phyloP scores from a whole-genome alignment of 30 jellyfish, hydroid and myxozoan genomes.

The Catostylus mosaicus region DNA sequence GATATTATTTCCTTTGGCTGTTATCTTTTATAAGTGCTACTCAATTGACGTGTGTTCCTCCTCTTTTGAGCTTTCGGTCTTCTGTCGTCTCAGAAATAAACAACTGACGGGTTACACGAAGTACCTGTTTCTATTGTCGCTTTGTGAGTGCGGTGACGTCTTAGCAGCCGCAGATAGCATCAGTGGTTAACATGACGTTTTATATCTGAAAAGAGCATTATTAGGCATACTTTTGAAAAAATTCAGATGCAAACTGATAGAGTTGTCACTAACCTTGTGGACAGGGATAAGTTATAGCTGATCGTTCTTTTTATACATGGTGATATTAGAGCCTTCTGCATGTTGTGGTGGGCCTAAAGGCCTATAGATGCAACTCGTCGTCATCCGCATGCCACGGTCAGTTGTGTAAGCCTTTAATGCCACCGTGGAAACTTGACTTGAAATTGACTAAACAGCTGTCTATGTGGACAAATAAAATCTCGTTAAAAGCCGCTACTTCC shows the following conservation, averaged over 20 bases:
- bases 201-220: neutral
- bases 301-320: neutral
- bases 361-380: neutral
- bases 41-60: too few relatives aligned
- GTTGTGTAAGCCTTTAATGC: neutral
- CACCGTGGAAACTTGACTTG: slow-evolving; percentile 2
- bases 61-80: slow-evolving; percentile 23
- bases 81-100: neutral
- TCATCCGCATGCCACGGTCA: neutral
- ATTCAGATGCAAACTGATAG: neutral
- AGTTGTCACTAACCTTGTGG: neutral
- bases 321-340: neutral
- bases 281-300: neutral
- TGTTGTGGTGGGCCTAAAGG: too few relatives aligned
- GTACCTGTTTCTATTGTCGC: slow-evolving; percentile 18
- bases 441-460: slow-evolving; percentile 26
- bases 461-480: neutral
- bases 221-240: neutral
- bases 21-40: too few relatives aligned
- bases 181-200: neutral
- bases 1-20: too few relatives aligned
- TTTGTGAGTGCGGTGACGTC: neutral
- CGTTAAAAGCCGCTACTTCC: neutral
- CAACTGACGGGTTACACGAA: slow-evolving; percentile 30
- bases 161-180: neutral